Percentiles rank a stretch among this genome's conserved stretches.
These are phyloP conservation scores for Glyptemys insculpta DNA, from an alignment of 2,797 vertebrate genomes.

Conservation along the genomic window DNA sequence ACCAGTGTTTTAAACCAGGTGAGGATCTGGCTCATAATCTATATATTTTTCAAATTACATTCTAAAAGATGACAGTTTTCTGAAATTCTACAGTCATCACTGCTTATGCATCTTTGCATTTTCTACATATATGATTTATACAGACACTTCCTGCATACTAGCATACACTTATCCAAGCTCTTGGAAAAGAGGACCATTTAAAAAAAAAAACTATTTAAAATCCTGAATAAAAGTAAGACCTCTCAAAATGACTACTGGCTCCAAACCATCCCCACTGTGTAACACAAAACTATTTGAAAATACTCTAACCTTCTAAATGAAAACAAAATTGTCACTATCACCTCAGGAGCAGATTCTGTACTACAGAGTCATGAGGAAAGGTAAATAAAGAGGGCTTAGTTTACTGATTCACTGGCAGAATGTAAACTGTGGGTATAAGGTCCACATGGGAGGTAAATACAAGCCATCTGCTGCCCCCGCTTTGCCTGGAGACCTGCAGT, in stretches of 20 bases:
- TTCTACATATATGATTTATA: background rate
- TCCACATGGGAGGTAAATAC: too few species aligned
- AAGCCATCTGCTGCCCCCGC: too few species aligned
- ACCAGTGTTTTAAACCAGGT: background rate
- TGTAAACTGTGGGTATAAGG: background rate
- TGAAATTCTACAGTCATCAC: background rate
- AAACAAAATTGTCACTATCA: background rate
- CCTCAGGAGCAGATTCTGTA: background rate
- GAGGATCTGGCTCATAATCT: background rate
- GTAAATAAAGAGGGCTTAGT: background rate
- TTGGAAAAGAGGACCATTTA: background rate
- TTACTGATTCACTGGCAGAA: background rate
- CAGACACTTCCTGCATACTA: background rate
- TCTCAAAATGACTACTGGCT: background rate
- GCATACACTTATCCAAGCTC: rapidly evolving
- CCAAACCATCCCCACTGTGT: background rate
- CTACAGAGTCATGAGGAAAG: background rate
- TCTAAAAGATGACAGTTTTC: background rate
- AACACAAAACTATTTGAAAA: background rate
- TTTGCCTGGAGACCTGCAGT: too few species aligned
- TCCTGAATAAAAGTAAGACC: background rate
- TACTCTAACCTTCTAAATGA: background rate
- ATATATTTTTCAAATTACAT: background rate
- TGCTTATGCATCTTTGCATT: background rate
- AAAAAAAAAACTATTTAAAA: background rate